Evolutionary conservation across 2,888 invertebrate genomes (phyloP).

Genomic region (Caenorhabditis sulstoni): DNA sequence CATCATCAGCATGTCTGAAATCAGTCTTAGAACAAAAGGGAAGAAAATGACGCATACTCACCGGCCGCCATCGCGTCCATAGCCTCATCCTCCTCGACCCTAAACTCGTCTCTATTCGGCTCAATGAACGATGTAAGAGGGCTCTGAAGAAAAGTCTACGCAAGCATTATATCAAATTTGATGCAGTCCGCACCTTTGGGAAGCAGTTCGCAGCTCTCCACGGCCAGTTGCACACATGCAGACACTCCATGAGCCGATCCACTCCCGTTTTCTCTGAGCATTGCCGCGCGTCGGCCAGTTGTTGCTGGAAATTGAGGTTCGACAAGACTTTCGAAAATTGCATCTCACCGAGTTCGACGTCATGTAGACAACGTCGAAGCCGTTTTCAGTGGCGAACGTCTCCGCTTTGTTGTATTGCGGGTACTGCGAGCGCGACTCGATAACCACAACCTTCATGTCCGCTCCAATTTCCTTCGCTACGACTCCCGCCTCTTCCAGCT

Average conservation of each 20-base stretch:
- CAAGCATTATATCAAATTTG: too few species aligned
- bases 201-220: constrained; percentile 7
- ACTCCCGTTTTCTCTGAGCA: constrained; percentile 27
- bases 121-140: background rate
- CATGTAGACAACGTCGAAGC: constrained; percentile 40
- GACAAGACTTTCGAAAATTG: background rate
- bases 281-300: constrained; percentile 11
- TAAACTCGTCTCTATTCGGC: background rate
- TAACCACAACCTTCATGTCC: constrained; percentile 19
- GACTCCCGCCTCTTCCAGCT: constrained; percentile 15
- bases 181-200: background rate
- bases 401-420: constrained; percentile 3
- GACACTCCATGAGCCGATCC: constrained; percentile 25
- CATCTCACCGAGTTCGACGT: constrained; percentile 21
- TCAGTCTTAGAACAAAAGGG: background rate
- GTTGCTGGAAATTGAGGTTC: constrained; percentile 29
- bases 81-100: background rate
- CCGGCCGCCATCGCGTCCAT: constrained; percentile 11
- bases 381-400: constrained; percentile 6
- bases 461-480: constrained; percentile 17
- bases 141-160: too few species aligned
- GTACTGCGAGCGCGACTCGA: constrained; percentile 17
- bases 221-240: constrained; percentile 48
- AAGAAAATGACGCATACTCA: constrained; percentile 13
- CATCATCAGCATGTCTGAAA: constrained; percentile 1